Base-by-base conservation (phyloP, 2,797 vertebrate species). In the Melanogrammus aeglefinus region DNA sequence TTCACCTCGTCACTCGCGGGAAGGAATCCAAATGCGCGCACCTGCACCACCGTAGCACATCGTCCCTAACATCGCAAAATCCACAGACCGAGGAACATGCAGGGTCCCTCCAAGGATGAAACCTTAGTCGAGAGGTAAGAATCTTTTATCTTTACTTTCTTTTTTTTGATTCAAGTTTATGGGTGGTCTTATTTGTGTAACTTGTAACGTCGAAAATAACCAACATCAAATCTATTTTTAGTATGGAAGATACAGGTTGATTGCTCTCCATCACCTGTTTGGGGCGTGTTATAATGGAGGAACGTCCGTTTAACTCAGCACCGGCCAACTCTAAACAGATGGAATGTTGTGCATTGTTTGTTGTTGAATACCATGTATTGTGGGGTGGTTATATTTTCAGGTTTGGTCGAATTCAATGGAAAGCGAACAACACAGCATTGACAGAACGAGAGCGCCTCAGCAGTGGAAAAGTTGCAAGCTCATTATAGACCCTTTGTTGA, bases 371-470 rank as follows among this genome's bases (percentile, higher is more conserved):
- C 44, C 63, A 77, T 36, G 41, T 57, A 16, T 77, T 66, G 72
- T 71, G 1, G n/a, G n/a, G n/a, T 44, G 41, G 12, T 24, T 24
- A 44, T 41, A 0, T 41, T 0, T 90, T 81, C 84, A 97, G 97
- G 94, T 94, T 94, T 96, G 95, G 95, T n/a, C 93, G 86, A 97
- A 97, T 96, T 97, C 97, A 86, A 98, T 97, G 97, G 98, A 99
- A 95, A 96, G 95, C 94, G 96, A 94, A 85, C 95, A 92, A 88
- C 93, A 86, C 87, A 91, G 90, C 89, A 72, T 79, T 79, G 87
- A 89, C 82, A 96, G 92, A 92, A 95, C 96, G 91, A 96, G 94
- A 80, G 94, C 90, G 82, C 94, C 94, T 88, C 95, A 95, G 85
- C 93, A 93, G 86, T 98, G 97, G 97, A 97, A 90, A 93, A 96